Conservation (phyloP, 2,888 invertebrate species). For the Cremastinae sp. region DNA sequence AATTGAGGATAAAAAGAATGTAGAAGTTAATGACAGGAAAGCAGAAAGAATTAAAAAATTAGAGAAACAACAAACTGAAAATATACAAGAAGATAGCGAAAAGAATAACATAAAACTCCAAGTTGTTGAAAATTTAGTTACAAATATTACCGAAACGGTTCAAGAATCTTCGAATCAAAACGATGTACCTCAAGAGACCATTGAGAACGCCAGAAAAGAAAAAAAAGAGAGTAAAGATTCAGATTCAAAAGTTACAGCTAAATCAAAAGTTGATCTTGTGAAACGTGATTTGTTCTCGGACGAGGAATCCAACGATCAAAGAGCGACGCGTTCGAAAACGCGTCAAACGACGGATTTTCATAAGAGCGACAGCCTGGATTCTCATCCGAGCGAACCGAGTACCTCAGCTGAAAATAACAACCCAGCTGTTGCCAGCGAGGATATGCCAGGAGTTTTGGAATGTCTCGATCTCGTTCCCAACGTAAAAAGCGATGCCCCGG, state of each 20-base stretch:
- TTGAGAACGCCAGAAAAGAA: constrained; percentile 27
- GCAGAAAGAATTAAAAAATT: neutral
- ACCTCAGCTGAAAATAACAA: constrained; percentile 14
- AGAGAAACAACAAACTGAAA: constrained; percentile 1
- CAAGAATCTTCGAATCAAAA: constrained; percentile 1
- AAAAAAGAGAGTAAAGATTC: constrained; percentile 17
- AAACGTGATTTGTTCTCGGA: constrained; percentile 77
- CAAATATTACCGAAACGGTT: neutral
- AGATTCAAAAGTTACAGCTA: constrained; percentile 45
- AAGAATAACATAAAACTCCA: neutral
- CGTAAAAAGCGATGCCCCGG: constrained; percentile 63
- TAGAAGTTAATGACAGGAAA: neutral
- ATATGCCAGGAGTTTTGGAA: constrained; percentile 72
- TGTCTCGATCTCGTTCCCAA: constrained; percentile 74
- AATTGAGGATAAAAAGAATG: neutral
- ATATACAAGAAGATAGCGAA: neutral
- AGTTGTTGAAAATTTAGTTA: neutral
- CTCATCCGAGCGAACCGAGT: neutral
- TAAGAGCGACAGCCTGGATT: neutral
- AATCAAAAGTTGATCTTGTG: constrained; percentile 73
- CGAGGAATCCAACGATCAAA: constrained; percentile 72
- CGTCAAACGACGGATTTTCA: constrained; percentile 57
- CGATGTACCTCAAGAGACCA: neutral
- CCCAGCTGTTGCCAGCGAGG: constrained; percentile 35
- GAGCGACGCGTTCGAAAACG: constrained; percentile 70